Evolutionary conservation across 2,888 invertebrate genomes (phyloP), one percentile per base, ranked within the genome.

Genomic region (Microplitis manilae): DNA sequence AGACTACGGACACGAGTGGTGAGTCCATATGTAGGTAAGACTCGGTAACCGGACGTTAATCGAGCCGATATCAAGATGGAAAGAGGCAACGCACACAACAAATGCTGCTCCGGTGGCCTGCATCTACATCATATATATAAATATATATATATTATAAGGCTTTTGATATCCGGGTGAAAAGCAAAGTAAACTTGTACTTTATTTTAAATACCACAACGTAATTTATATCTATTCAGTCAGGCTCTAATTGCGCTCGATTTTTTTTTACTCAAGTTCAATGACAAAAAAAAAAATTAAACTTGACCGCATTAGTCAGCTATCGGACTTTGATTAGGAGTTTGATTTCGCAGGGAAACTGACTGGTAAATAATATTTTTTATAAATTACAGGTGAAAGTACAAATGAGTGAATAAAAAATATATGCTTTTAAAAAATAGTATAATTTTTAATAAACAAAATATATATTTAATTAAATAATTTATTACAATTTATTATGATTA

Each of bases 101-200:
- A 30, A 30, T 30, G 75, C 71, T 60, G 60, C 81, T 85, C 85
- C 69, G 83, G 77, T 86, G 85, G 84, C 85, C 86, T 85, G 85
- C 84, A 88, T 86, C 84, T 81, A 78, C 68, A 62, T 67, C 67
- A 50, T 13, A 50, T 50, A 50, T 6, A 41, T 6, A 41, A 2
- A 41, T 50, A n/a, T 8, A 50, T 13, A 50, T 13, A 50, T 50
- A 8, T 2, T 1, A 30, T 30, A 30, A 30, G 60, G n/a, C 73
- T 62, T 73, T 75, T 62, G 61, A 50, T 41, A 64, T 62, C 64
- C 59, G 68, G 59, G 64, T 77, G 65, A 77, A 77, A 62, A 68
- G 64, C 30, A 30, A 30, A 30, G 30, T 30, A 30, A 30, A 30
- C 30, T 30, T 30, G 30, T 30, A 30, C 30, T 30, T 30, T 30